phyloP scores from a whole-genome alignment of 2,888 invertebrate genomes.

The Acholoe squamosa region DNA sequence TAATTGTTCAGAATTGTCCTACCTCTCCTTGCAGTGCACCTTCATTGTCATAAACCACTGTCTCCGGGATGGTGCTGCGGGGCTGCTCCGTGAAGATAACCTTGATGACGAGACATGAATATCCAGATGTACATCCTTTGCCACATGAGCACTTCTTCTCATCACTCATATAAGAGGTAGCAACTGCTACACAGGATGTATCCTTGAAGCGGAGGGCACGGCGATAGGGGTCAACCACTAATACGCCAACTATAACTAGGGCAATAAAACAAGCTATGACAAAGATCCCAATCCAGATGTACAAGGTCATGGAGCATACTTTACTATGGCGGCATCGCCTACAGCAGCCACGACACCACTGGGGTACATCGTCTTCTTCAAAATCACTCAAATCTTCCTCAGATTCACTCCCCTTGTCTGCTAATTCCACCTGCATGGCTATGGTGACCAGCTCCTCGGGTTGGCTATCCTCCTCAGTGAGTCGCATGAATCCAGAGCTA shows the following conservation, averaged over 20 bases:
- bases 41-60: conserved; percentile 66
- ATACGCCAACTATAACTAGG: conserved; percentile 66
- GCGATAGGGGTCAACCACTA: conserved; percentile 67
- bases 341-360: conserved; percentile 52
- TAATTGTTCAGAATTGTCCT: not conserved
- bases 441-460: conserved; percentile 53
- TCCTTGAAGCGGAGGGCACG: conserved; percentile 62
- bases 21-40: conserved; percentile 65
- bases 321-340: conserved; percentile 45
- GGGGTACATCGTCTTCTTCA: conserved; percentile 49
- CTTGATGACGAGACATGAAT: conserved; percentile 65
- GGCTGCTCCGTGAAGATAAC: conserved; percentile 62
- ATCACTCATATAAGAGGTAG: conserved; percentile 15
- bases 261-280: conserved; percentile 66
- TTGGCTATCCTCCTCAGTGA: conserved; percentile 36
- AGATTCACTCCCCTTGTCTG: conserved; percentile 50
- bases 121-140: conserved; percentile 67
- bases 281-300: conserved; percentile 66
- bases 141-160: conserved; percentile 69
- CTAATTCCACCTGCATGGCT: conserved; percentile 58
- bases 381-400: conserved; percentile 55
- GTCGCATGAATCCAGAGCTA: conserved; percentile 46
- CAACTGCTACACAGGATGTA: conserved; percentile 63
- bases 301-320: conserved; percentile 66
- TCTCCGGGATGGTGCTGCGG: conserved; percentile 30